phyloP scores from a whole-genome alignment of 2,797 vertebrate genomes.

The Scolopax rusticola region DNA sequence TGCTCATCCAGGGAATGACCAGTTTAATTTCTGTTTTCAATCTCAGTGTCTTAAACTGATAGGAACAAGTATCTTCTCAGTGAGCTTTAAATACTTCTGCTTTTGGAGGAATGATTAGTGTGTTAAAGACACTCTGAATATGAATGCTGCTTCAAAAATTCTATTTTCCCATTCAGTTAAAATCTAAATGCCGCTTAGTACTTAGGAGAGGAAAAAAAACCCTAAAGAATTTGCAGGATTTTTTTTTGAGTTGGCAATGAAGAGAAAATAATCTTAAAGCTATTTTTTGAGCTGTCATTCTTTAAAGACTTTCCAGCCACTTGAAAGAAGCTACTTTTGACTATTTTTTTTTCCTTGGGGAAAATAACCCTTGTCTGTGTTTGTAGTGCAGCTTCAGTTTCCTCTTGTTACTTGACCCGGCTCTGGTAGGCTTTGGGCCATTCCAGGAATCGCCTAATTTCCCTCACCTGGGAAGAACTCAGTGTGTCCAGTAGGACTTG shows the following conservation, averaged over 20 bases:
- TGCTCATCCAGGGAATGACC: neutral
- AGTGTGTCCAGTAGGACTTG: no score
- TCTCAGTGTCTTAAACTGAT: neutral
- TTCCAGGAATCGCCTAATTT: neutral
- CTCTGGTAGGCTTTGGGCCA: neutral
- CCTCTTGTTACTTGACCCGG: neutral
- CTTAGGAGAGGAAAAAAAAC: neutral
- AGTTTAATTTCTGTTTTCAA: neutral
- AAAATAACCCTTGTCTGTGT: accelerated
- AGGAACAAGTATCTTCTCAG: neutral
- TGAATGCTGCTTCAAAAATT: neutral
- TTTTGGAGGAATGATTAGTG: neutral
- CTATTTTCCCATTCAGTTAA: neutral
- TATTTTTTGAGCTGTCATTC: neutral
- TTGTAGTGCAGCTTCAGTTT: neutral
- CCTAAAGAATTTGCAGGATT: neutral
- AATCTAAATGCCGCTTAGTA: neutral
- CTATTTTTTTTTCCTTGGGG: neutral
- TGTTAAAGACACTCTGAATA: neutral
- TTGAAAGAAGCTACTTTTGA: neutral
- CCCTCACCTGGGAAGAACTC: neutral
- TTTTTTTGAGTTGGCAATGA: neutral
- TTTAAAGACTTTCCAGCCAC: neutral
- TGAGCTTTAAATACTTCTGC: neutral
- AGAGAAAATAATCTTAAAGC: neutral